Evolutionary conservation across 2,113 vertebrate genomes (phyloP), one percentile per base, ranked within the genome.

Genomic region (Chloebia gouldiae): DNA sequence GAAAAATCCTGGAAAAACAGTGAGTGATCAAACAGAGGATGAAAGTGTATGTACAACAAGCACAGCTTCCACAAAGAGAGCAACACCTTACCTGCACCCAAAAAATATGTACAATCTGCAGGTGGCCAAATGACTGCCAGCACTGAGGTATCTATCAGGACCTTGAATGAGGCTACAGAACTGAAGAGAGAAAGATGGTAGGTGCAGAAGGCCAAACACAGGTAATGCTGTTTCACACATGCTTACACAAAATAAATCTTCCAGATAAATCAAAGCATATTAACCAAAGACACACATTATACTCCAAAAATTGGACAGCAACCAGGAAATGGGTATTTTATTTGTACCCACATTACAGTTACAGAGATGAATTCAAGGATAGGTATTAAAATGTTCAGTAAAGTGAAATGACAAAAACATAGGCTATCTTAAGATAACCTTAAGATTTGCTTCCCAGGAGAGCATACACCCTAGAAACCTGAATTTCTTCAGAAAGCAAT

Each of bases 401-500:
- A 92, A 61, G 60, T 75, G 68, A 93, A 80, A 64, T 37, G 28
- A 81, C 61, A 88, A 11, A 69, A 91, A 60, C 51, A 35, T 22
- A 37, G 39, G 44, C 44, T 90, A 81, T 88, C 84, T 96, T 71
- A 86, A 92, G 76, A 60, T 51, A 88, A 75, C 44, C 15, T 78
- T 83, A 77, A 63, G 25, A 66, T 60, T 88, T 71, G 8, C 22
- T 73, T 95, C 79, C 88, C 92, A 71, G 44, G 81, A 77, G 93
- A 92, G 37, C 0, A 2, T 0, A 3, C 44, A 96, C 50, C 88
- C 88, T 60, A 94, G 92, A 96, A 96, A 97, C 92, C 95, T 92
- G 51, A 86, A 95, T 96, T 94, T 93, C 40, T 80, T 35, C 40
- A 75, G 53, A 86, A 94, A 83, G 60, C 28, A 70, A 61, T 42